A percentile compares a stretch with the other conserved stretches of the same genome.
phyloP scores from a whole-genome alignment of 1,140 invertebrate genomes.

The Cherax quadricarinatus region DNA sequence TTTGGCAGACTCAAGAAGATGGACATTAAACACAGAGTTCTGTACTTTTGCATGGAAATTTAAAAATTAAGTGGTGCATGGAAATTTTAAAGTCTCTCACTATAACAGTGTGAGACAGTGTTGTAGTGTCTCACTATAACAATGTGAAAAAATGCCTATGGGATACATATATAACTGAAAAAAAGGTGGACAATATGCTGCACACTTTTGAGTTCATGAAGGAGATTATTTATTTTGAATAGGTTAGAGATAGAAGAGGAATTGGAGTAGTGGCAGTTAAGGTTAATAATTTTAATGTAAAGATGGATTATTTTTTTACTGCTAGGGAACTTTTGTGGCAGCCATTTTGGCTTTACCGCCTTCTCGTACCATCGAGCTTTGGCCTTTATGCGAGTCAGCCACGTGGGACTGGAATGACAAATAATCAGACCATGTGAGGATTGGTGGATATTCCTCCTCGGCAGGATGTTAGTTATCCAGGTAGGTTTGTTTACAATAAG shows the following conservation, averaged over 20 bases:
- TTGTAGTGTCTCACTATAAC: too few species aligned
- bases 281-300: background rate
- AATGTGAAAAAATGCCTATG: too few species aligned
- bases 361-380: background rate
- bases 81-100: too few species aligned
- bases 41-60: too few species aligned
- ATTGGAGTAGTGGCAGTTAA: background rate
- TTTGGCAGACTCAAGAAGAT: too few species aligned
- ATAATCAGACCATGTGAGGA: background rate
- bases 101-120: too few species aligned
- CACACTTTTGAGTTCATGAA: too few species aligned
- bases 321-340: background rate
- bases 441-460: background rate
- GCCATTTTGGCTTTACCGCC: background rate
- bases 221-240: too few species aligned
- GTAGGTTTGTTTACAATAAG: background rate
- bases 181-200: too few species aligned
- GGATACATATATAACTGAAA: too few species aligned
- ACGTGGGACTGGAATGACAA: background rate
- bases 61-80: too few species aligned
- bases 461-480: background rate
- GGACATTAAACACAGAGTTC: too few species aligned
- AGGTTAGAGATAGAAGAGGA: background rate
- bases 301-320: conserved; percentile 7
- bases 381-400: background rate